Evolutionary conservation across 2,113 vertebrate genomes (phyloP).

Genomic region (Chiloscyllium plagiosum): DNA sequence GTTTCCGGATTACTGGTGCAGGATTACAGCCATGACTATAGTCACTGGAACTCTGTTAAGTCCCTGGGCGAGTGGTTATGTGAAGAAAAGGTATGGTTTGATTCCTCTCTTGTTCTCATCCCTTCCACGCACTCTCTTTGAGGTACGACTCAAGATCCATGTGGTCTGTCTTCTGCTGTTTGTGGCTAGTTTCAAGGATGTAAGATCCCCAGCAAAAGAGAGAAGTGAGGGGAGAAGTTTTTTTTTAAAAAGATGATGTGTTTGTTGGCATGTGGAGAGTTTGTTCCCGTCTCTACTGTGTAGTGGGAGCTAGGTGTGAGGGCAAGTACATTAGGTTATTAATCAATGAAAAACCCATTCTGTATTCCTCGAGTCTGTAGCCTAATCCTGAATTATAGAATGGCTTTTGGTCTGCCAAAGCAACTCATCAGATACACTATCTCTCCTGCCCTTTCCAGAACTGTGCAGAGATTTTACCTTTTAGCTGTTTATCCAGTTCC

Average conservation of each 20-base stretch:
- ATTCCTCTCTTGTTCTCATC: no score
- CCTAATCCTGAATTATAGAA: neutral
- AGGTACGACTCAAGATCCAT: neutral
- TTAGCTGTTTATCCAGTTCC: neutral
- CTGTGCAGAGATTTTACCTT: no score
- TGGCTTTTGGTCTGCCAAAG: neutral
- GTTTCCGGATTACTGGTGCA: conserved; percentile 83
- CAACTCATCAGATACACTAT: neutral
- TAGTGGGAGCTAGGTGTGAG: no score
- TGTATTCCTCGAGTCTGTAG: neutral
- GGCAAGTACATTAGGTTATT: no score
- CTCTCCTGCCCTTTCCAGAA: neutral
- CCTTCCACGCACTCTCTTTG: no score
- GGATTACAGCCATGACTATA: conserved; percentile 81
- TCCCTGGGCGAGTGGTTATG: conserved; percentile 80
- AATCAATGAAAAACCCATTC: no score
- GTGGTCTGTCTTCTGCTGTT: no score
- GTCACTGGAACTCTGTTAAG: conserved; percentile 84
- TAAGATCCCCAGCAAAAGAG: neutral
- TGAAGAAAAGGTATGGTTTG: conserved; percentile 73
- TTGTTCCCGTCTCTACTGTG: neutral
- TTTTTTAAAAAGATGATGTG: neutral
- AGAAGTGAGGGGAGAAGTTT: neutral
- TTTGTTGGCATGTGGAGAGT: neutral
- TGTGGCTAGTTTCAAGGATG: neutral